phyloP scores from a whole-genome alignment of 2,797 vertebrate genomes.

The Alfaro cultratus region DNA sequence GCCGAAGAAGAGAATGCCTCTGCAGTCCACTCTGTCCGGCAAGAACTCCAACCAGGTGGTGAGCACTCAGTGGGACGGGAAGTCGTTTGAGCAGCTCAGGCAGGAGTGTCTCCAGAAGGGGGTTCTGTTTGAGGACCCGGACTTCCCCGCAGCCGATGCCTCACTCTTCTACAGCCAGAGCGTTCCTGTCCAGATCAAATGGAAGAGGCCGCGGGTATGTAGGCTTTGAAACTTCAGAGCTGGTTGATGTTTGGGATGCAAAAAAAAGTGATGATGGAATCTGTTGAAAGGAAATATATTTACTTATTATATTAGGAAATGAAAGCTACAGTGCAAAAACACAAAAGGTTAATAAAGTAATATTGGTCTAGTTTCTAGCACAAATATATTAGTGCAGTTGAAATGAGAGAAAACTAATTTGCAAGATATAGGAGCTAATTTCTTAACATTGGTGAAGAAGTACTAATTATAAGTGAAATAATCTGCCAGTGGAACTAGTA shows the following conservation, averaged over 20 bases:
- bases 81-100: conserved; percentile 84
- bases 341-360: too few species aligned
- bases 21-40: conserved; percentile 60
- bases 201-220: conserved; percentile 92
- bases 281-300: background rate
- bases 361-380: too few species aligned
- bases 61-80: conserved; percentile 82
- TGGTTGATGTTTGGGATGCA: background rate
- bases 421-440: too few species aligned
- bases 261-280: background rate
- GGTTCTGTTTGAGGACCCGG: conserved; percentile 87
- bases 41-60: conserved; percentile 38
- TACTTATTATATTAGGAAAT: background rate
- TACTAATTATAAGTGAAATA: too few species aligned
- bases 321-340: background rate
- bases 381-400: too few species aligned
- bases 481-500: too few species aligned
- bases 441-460: too few species aligned
- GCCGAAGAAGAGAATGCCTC: conserved; percentile 75
- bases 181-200: conserved; percentile 84
- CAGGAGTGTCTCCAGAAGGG: conserved; percentile 80
- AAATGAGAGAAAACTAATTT: too few species aligned
- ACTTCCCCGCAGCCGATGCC: conserved; percentile 85
- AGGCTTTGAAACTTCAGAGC: background rate
- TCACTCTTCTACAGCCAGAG: conserved; percentile 91